A percentile compares a stretch with the other conserved stretches of the same genome.
Conservation (phyloP, 2,888 invertebrate genomes). For the Chrysolina haemoptera region DNA sequence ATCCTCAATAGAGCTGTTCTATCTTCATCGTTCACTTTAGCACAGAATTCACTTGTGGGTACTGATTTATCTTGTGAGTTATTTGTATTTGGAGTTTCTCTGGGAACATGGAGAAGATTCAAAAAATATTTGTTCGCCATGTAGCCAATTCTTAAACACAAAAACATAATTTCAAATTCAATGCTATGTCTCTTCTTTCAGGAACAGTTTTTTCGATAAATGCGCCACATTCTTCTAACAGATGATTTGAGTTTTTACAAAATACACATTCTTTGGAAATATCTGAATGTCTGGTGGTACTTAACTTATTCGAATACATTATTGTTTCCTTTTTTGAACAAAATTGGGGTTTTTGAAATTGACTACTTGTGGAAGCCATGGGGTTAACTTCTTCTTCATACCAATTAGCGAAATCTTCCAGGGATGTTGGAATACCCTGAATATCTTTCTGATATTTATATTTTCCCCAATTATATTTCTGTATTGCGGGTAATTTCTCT, state of each 20-base stretch:
- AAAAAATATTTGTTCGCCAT: background rate
- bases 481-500: background rate
- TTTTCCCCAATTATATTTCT: background rate
- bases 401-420: background rate
- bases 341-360: background rate
- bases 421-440: background rate
- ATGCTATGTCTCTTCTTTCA: background rate
- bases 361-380: background rate
- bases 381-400: background rate
- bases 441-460: background rate
- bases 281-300: too few relatives aligned
- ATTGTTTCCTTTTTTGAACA: background rate
- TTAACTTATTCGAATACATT: background rate
- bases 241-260: background rate
- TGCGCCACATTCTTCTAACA: background rate
- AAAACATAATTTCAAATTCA: background rate
- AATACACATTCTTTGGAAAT: background rate
- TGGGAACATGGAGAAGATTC: background rate
- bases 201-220: background rate
- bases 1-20: too few relatives aligned
- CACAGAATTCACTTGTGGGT: too few relatives aligned
- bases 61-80: too few relatives aligned
- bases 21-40: too few relatives aligned
- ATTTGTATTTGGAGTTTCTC: too few relatives aligned
- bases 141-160: background rate